A percentile compares a stretch with the other conserved stretches of the same genome.
phyloP scores from a whole-genome alignment of 2,888 invertebrate genomes.

The Neoascia interrupta region DNA sequence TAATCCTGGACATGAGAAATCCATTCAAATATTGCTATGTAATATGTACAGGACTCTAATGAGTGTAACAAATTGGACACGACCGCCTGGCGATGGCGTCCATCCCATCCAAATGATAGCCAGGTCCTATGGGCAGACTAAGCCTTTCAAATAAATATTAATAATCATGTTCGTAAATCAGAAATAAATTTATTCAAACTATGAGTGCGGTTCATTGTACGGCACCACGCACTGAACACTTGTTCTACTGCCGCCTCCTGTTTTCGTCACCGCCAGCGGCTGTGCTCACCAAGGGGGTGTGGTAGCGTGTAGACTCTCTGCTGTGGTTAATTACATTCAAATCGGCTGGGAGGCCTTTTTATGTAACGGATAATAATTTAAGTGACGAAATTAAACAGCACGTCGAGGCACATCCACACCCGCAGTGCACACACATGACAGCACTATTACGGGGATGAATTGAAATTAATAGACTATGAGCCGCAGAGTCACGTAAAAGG shows the following conservation, averaged over 20 bases:
- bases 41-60: conserved; percentile 47
- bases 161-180: too few relatives aligned
- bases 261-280: too few relatives aligned
- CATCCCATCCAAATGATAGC: too few relatives aligned
- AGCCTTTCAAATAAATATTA: too few relatives aligned
- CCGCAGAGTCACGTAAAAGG: conserved; percentile 46
- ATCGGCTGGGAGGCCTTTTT: conserved; percentile 44
- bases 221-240: not conserved
- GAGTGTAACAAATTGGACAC: conserved; percentile 52
- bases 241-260: conserved; percentile 3
- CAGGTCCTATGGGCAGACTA: too few relatives aligned
- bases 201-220: conserved; percentile 1
- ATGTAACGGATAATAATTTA: conserved; percentile 60
- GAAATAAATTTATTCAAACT: conserved; percentile 30
- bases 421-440: conserved; percentile 10
- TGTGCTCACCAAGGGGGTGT: too few relatives aligned
- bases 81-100: not conserved
- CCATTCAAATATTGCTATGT: conserved; percentile 40
- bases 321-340: conserved; percentile 42
- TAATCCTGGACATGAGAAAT: conserved; percentile 13
- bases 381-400: conserved; percentile 50
- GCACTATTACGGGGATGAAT: conserved; percentile 21
- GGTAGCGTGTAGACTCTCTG: too few relatives aligned
- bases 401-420: not conserved
- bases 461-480: conserved; percentile 46